Percentiles rank a stretch among this genome's conserved stretches.
phyloP scores from a whole-genome alignment of 2,888 invertebrate genomes.

The Eurois occulta region DNA sequence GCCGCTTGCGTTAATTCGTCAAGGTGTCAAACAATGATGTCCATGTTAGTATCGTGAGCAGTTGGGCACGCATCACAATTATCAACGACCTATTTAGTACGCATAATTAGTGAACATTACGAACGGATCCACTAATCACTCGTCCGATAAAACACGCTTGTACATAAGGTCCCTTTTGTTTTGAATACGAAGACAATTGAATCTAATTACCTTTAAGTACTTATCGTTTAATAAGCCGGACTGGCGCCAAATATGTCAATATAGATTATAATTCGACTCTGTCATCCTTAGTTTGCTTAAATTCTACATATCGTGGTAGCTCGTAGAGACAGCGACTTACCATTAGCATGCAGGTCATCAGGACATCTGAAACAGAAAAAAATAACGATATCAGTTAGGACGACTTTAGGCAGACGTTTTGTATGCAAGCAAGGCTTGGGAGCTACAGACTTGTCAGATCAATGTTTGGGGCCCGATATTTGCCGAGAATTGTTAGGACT shows the following conservation, averaged over 20 bases:
- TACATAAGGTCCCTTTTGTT: constrained; percentile 29
- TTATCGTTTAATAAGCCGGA: constrained; percentile 33
- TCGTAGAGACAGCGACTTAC: constrained; percentile 34
- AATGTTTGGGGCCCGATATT: constrained; percentile 67
- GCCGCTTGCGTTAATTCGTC: constrained; percentile 56
- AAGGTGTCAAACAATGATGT: constrained; percentile 62
- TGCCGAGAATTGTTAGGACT: constrained; percentile 67
- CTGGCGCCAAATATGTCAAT: constrained; percentile 31
- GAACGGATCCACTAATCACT: constrained; percentile 68
- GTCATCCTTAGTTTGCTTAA: constrained; percentile 18
- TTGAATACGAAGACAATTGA: constrained; percentile 37
- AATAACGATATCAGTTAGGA: constrained; percentile 57
- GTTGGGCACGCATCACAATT: constrained; percentile 70
- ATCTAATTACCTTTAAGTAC: constrained; percentile 37
- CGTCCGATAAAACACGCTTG: constrained; percentile 45
- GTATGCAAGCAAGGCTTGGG: constrained; percentile 70
- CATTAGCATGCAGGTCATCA: constrained; percentile 12
- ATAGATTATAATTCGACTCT: background rate
- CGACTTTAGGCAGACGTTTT: constrained; percentile 41
- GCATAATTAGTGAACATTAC: constrained; percentile 76
- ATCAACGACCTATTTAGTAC: constrained; percentile 78
- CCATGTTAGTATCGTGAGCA: constrained; percentile 36
- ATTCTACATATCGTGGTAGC: constrained; percentile 2
- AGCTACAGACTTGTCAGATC: constrained; percentile 71
- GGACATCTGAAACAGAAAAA: constrained; percentile 55